Evolutionary conservation across 1,140 invertebrate species (phyloP).

Genomic region (Caenorhabditis tropicalis): DNA sequence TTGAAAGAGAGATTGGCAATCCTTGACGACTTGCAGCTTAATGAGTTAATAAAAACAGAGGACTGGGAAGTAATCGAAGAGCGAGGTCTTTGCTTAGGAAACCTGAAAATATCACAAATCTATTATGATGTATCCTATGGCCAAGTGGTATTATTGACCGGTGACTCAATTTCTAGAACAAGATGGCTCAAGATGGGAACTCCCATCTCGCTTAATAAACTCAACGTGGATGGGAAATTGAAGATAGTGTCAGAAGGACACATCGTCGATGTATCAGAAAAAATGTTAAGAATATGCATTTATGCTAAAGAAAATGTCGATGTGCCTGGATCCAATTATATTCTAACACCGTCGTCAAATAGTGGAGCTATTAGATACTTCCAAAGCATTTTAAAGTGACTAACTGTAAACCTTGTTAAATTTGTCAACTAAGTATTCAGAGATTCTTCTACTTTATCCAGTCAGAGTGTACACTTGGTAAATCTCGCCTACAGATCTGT

Average conservation of each 20-base stretch:
- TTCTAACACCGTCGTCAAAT: neutral
- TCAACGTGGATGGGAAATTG: neutral
- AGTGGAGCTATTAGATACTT: neutral
- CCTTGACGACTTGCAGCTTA: neutral
- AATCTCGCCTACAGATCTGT: slow-evolving; percentile 69
- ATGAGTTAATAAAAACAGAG: neutral
- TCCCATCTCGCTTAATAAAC: neutral
- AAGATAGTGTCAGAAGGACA: neutral
- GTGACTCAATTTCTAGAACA: neutral
- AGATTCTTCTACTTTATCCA: neutral
- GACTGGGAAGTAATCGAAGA: slow-evolving; percentile 17
- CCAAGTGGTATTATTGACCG: neutral
- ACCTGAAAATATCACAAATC: neutral
- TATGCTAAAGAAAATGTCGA: neutral
- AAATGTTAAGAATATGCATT: neutral
- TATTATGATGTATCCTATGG: neutral
- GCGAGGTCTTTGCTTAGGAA: neutral
- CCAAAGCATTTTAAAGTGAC: neutral
- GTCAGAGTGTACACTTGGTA: neutral
- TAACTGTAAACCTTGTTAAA: neutral
- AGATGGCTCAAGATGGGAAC: neutral
- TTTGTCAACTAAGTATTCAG: neutral
- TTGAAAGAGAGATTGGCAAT: neutral
- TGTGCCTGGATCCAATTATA: neutral
- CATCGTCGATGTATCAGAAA: neutral